A percentile compares a stretch with the other conserved stretches of the same genome.
phyloP scores from a whole-genome alignment of 2,888 invertebrate genomes.

The Urechis unicinctus region DNA sequence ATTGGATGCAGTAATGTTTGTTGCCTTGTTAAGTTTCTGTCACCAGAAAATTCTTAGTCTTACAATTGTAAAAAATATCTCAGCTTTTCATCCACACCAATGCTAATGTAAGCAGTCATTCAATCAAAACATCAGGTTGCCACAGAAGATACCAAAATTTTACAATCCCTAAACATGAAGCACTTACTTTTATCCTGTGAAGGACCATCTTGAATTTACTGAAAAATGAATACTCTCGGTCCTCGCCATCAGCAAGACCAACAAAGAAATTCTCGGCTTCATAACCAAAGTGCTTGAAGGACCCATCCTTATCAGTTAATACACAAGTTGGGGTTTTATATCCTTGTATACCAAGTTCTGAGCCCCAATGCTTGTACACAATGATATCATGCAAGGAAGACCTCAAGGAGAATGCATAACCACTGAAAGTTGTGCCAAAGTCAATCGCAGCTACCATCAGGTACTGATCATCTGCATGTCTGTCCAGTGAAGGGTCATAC shows the following conservation, averaged over 20 bases:
- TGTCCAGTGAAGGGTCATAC: too few species aligned
- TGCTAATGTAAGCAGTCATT: too few species aligned
- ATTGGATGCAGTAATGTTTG: too few species aligned
- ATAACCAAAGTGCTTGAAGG: constrained; percentile 57
- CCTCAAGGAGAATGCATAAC: constrained; percentile 56
- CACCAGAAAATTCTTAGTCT: too few species aligned
- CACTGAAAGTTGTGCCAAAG: constrained; percentile 58
- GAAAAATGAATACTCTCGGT: constrained; percentile 56
- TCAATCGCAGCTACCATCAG: constrained; percentile 58
- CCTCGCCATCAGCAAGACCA: constrained; percentile 54
- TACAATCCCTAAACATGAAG: too few species aligned
- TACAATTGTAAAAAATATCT: too few species aligned
- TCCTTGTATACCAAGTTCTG: constrained; percentile 54
- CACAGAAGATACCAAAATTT: too few species aligned
- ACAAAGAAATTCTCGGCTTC: constrained; percentile 56
- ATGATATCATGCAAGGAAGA: constrained; percentile 55
- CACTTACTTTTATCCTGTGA: constrained; percentile 52
- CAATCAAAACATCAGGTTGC: too few species aligned
- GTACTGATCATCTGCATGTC: too few species aligned
- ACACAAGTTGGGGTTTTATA: constrained; percentile 57
- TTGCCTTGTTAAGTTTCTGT: too few species aligned
- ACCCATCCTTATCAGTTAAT: constrained; percentile 53
- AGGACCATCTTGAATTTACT: constrained; percentile 58
- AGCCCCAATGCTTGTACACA: constrained; percentile 58
- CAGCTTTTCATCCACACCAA: too few species aligned